These are phyloP conservation scores for Fregata magnificens DNA, from an alignment of 2,113 vertebrate genomes.

Conservation along the genomic window DNA sequence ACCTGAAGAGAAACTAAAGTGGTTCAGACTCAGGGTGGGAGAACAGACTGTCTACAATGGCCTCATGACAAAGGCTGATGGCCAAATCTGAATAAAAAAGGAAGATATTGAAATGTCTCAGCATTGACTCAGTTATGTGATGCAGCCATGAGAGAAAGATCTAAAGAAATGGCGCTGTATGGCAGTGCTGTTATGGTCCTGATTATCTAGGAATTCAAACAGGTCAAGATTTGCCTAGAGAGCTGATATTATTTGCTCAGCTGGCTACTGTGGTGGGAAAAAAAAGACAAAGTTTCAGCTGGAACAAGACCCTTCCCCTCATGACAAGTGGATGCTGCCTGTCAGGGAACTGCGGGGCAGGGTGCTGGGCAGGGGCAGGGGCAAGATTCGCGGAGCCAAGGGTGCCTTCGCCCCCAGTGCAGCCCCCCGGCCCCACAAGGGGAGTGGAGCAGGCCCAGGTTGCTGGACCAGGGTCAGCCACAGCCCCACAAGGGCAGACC, in stretches of 20 bases:
- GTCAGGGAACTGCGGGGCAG: neutral
- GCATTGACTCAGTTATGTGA: neutral
- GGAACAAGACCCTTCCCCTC: fast-evolving
- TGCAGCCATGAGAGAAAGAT: neutral
- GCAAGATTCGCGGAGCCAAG: neutral
- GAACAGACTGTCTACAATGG: neutral
- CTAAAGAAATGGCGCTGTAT: neutral
- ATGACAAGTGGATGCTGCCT: fast-evolving
- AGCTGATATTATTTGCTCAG: neutral
- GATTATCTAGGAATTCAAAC: neutral
- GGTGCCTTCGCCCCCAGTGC: neutral
- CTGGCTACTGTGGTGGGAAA: neutral
- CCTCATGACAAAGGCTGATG: neutral
- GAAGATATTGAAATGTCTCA: neutral
- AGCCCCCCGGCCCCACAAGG: no score
- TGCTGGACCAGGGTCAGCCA: neutral
- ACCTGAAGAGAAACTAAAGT: neutral
- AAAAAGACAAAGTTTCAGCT: neutral
- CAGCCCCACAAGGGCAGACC: neutral
- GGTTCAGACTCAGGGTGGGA: neutral
- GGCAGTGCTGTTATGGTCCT: neutral
- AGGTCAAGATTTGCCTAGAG: neutral
- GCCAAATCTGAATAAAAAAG: neutral
- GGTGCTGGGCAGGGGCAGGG: neutral
- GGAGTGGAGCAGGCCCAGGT: neutral